These are phyloP conservation scores for Rhopalosiphum maidis DNA, from an alignment of 1,140 invertebrate species.

Conservation along the genomic window DNA sequence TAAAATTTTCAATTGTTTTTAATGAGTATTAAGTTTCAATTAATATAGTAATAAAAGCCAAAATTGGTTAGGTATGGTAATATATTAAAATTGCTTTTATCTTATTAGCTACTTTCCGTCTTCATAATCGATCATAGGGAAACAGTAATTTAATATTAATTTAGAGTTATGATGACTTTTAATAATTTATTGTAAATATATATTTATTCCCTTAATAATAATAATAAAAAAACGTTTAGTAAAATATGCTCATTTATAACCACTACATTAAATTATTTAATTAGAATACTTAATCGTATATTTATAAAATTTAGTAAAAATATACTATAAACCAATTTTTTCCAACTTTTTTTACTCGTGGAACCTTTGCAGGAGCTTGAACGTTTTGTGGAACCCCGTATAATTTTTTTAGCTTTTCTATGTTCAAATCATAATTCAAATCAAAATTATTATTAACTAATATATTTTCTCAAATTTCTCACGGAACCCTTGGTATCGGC, in stretches of 20 bases:
- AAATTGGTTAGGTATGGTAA: background rate
- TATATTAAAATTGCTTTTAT: background rate
- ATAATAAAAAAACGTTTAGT: background rate
- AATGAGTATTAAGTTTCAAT: background rate
- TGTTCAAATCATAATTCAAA: too few relatives aligned
- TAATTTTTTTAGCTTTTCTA: too few relatives aligned
- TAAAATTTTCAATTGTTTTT: background rate
- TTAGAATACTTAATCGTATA: background rate
- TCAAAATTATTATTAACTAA: too few relatives aligned
- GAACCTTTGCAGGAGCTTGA: too few relatives aligned
- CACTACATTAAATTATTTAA: background rate
- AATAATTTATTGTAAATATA: background rate
- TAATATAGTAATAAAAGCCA: background rate
- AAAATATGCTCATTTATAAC: background rate
- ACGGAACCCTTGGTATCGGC: too few relatives aligned
- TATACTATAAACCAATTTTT: background rate
- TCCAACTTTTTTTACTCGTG: too few relatives aligned
- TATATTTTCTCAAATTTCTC: too few relatives aligned
- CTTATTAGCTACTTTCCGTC: background rate
- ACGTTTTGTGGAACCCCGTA: too few relatives aligned
- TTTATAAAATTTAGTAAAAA: too few relatives aligned
- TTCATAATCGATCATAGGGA: background rate
- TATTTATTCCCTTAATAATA: background rate
- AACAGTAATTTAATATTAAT: background rate
- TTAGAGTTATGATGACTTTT: background rate